Percentiles rank a stretch among this genome's conserved stretches.
These are phyloP conservation scores for Vanessa atalanta DNA, from an alignment of 1,140 invertebrate genomes.

Conservation along the genomic window DNA sequence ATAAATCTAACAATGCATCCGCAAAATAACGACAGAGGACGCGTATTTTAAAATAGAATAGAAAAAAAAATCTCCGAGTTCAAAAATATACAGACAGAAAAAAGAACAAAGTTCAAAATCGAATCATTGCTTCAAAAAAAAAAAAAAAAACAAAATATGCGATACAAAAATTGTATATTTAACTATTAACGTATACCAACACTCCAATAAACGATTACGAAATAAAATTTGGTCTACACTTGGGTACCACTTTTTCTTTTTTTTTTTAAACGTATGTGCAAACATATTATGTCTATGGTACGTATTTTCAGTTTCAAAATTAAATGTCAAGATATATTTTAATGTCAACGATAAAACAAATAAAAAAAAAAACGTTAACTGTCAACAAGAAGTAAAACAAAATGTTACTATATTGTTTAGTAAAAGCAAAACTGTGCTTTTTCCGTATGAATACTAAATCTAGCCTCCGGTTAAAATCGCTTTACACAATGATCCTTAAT, in stretches of 20 bases:
- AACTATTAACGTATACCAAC: conserved; percentile 34
- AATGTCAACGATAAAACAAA: neutral
- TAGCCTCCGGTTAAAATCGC: conserved; percentile 39
- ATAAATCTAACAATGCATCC: conserved; percentile 23
- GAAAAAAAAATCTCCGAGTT: conserved; percentile 42
- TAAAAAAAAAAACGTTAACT: conserved; percentile 6
- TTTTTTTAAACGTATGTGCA: neutral
- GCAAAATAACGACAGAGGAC: conserved; percentile 1
- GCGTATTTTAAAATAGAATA: conserved; percentile 39
- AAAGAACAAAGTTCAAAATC: conserved; percentile 39
- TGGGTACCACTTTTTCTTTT: conserved; percentile 11
- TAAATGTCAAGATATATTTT: neutral
- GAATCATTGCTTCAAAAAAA: conserved; percentile 37
- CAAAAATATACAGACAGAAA: conserved; percentile 73
- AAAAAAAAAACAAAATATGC: conserved; percentile 36
- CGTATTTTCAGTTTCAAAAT: conserved; percentile 2
- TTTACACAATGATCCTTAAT: conserved; percentile 45
- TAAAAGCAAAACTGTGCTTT: conserved; percentile 30
- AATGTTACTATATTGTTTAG: conserved; percentile 11
- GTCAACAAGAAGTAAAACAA: conserved; percentile 10
- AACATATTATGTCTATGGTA: neutral
- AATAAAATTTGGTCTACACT: conserved; percentile 35
- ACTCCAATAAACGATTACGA: conserved; percentile 14
- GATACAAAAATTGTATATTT: conserved; percentile 46
- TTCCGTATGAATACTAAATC: conserved; percentile 32